Base-by-base conservation (phyloP, 1,140 invertebrate species). In the Macrotrachela quadricornifera region DNA sequence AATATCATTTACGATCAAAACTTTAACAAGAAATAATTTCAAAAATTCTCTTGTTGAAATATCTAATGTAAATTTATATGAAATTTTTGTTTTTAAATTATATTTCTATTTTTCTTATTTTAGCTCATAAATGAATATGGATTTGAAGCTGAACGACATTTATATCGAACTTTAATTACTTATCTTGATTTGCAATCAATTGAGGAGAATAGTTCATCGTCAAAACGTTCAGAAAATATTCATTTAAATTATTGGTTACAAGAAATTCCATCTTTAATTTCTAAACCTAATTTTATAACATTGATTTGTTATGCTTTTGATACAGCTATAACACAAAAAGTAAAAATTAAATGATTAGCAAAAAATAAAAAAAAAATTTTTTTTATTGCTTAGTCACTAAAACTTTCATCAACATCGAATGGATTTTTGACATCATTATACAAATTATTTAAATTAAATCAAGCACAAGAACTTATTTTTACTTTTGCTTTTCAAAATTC, bases 131-230 rank as follows among this genome's bases (percentile, higher is more conserved):
- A 75, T 71, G 75, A 78, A 65, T 77, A 82, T 74, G 81, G 82
- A 71, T 76, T 81, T 69, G 82, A 84, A 75, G 81, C 81, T 71
- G 81, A 85, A 73, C 77, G 81, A 73, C 82, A 85, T 75, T 77
- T 82, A 67, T 77, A 83, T 70, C 79, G 81, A 72, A 82, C 80
- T 74, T 77, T 85, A 67, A 82, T 85, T 72, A 82, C 81, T 61
- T 67, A 72, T 63, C 68, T 77, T 54, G 76, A 77, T 61, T 75
- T 53, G n/a, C 42, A 46, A 37, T 76, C 59, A 76, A 66, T 62
- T 63, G 66, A 59, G 68, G 72, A 70, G 65, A 70, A 71, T 66
- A 68, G 63, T 56, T 69, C 63, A 60, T 69, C 67, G 37, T 73
- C 72, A 61, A 71, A 73, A 57, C 68, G 66, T 54, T 66, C 70